A percentile compares a stretch with the other conserved stretches of the same genome.
Conservation (phyloP, 2,113 vertebrate species). For the Limanda limanda region DNA sequence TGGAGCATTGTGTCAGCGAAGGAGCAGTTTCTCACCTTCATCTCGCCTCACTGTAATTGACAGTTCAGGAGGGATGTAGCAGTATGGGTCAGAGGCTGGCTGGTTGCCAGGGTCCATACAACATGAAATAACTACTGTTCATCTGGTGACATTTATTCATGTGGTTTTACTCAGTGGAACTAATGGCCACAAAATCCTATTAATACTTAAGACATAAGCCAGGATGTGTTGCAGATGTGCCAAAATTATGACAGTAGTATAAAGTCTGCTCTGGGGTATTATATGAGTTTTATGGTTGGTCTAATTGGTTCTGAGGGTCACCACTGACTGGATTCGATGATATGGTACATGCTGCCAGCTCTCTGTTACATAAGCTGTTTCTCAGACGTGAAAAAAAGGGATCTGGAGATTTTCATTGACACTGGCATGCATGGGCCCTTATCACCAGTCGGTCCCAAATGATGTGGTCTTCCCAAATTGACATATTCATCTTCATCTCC, state of each 20-base stretch:
- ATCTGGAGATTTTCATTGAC: no score
- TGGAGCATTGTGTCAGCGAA: slow-evolving; percentile 44
- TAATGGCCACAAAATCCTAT: neutral
- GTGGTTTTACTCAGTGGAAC: neutral
- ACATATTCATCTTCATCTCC: no score
- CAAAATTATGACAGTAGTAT: neutral
- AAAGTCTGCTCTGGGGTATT: neutral
- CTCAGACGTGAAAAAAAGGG: no score
- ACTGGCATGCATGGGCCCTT: no score
- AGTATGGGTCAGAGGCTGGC: neutral
- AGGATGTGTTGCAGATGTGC: neutral
- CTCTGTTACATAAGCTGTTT: neutral
- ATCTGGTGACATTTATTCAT: neutral
- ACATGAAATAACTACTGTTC: neutral
- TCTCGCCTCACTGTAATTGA: slow-evolving; percentile 27
- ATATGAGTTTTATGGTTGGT: neutral
- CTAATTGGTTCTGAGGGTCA: neutral
- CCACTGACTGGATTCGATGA: neutral
- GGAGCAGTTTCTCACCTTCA: slow-evolving; percentile 43
- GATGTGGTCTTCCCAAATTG: no score
- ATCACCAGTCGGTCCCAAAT: no score
- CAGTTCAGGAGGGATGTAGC: slow-evolving; percentile 26
- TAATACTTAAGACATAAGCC: neutral
- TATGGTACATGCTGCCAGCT: neutral
- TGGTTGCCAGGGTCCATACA: neutral